phyloP scores from a whole-genome alignment of 23 tunicate species.

The Trididemnum clinides region DNA sequence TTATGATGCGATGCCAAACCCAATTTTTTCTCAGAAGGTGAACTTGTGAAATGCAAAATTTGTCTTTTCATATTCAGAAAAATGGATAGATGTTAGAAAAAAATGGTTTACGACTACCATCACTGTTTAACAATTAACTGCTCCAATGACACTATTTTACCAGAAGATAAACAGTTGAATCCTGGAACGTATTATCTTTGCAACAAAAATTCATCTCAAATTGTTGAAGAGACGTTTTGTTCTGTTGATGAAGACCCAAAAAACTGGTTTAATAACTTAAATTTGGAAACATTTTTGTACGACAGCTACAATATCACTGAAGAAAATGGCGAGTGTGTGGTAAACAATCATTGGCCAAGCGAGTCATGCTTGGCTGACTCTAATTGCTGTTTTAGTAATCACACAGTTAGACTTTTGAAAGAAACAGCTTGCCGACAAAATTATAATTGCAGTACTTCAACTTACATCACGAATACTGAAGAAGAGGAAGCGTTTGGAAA shows the following conservation, averaged over 20 bases:
- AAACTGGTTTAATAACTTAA: neutral
- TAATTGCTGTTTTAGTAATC: neutral
- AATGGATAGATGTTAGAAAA: too few species aligned
- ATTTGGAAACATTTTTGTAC: conserved; percentile 1
- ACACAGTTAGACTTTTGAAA: neutral
- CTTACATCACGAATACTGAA: neutral
- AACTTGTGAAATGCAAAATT: too few species aligned
- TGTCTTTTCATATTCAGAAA: too few species aligned
- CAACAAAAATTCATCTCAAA: neutral
- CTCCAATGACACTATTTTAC: neutral
- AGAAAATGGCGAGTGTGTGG: neutral
- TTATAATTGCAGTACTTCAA: neutral
- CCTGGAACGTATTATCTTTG: conserved; percentile 24
- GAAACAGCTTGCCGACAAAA: neutral
- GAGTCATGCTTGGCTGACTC: neutral
- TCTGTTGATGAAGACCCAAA: neutral
- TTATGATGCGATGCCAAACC: too few species aligned
- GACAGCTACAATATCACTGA: neutral
- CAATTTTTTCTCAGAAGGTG: too few species aligned
- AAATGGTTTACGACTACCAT: neutral
- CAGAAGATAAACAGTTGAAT: neutral
- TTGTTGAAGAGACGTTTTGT: neutral
- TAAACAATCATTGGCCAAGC: neutral
- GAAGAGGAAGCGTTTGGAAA: conserved; percentile 5
- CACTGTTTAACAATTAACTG: neutral